phyloP scores from a whole-genome alignment of 2,888 invertebrate genomes.

The Drosophila buzzatii region DNA sequence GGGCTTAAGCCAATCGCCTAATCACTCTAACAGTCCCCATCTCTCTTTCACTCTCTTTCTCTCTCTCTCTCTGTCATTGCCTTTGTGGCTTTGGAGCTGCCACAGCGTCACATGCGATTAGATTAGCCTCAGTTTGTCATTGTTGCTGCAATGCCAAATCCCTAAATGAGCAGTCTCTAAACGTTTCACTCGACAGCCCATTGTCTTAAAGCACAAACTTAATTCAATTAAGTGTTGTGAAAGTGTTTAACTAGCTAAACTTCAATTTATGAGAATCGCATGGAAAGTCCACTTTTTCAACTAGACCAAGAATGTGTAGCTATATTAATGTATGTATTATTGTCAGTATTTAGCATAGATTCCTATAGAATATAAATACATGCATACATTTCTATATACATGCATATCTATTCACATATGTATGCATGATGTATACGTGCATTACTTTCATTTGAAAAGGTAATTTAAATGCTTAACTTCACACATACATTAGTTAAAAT shows the following conservation, averaged over 20 bases:
- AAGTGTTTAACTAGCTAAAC: conserved; percentile 5
- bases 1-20: conserved; percentile 40
- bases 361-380: not conserved
- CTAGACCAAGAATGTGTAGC: not conserved
- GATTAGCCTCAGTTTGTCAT: conserved; percentile 18
- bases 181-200: conserved; percentile 39
- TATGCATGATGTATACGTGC: not conserved
- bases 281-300: not conserved
- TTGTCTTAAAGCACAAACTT: conserved; percentile 42
- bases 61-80: conserved; percentile 1
- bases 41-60: not conserved
- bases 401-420: not conserved
- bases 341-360: not conserved
- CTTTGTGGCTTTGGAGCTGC: conserved; percentile 34
- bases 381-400: not conserved
- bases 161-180: conserved; percentile 50
- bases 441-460: conserved; percentile 7
- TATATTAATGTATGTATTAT: not conserved
- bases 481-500: not conserved
- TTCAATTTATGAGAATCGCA: conserved; percentile 6
- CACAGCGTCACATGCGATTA: conserved; percentile 15
- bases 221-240: conserved; percentile 61
- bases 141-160: conserved; percentile 31
- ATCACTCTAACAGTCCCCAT: conserved; percentile 28
- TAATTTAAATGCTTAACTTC: not conserved